phyloP scores from a whole-genome alignment of 2,797 vertebrate genomes.

The Xenentodon cancila region DNA sequence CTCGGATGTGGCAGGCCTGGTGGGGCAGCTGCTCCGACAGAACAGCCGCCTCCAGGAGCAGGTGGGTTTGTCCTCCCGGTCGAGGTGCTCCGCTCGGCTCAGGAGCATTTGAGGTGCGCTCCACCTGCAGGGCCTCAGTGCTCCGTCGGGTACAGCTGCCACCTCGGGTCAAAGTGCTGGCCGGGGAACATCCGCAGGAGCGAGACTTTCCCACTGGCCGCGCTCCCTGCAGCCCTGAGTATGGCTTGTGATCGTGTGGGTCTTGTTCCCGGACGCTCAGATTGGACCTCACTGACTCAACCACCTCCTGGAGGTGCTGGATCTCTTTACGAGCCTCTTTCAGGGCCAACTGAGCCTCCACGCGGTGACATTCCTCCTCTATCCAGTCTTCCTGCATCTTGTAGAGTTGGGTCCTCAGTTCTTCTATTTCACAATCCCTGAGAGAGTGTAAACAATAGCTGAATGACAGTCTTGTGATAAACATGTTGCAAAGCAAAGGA shows the following conservation, averaged over 20 bases:
- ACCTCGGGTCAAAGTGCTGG: slow-evolving; percentile 89
- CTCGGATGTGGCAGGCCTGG: slow-evolving; percentile 58
- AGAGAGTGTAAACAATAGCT: background rate
- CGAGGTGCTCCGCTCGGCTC: slow-evolving; percentile 63
- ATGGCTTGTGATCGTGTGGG: slow-evolving; percentile 81
- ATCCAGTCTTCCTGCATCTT: slow-evolving; percentile 99
- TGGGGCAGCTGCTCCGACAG: slow-evolving; percentile 79
- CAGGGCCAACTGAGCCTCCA: slow-evolving; percentile 95
- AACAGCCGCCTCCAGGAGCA: slow-evolving; percentile 85
- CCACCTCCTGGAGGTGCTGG: slow-evolving; percentile 92
- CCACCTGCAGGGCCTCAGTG: slow-evolving; percentile 82
- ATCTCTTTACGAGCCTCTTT: slow-evolving; percentile 97
- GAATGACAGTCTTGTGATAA: no score
- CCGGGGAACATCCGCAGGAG: slow-evolving; percentile 91
- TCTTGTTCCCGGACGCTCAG: slow-evolving; percentile 82
- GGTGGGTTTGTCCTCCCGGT: slow-evolving; percentile 82
- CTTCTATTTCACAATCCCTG: slow-evolving; percentile 94
- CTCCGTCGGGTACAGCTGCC: slow-evolving; percentile 90
- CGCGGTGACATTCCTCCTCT: slow-evolving; percentile 96
- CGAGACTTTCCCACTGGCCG: slow-evolving; percentile 70
- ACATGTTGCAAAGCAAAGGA: no score
- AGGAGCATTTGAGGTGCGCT: slow-evolving; percentile 79
- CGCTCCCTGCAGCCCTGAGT: slow-evolving; percentile 73
- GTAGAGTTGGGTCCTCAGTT: slow-evolving; percentile 90
- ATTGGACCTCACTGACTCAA: slow-evolving; percentile 89